Percentiles rank a stretch among this genome's conserved stretches.
phyloP scores from a whole-genome alignment of 35 echinoderm and acorn worm species.

The Heliocidaris tuberculata region DNA sequence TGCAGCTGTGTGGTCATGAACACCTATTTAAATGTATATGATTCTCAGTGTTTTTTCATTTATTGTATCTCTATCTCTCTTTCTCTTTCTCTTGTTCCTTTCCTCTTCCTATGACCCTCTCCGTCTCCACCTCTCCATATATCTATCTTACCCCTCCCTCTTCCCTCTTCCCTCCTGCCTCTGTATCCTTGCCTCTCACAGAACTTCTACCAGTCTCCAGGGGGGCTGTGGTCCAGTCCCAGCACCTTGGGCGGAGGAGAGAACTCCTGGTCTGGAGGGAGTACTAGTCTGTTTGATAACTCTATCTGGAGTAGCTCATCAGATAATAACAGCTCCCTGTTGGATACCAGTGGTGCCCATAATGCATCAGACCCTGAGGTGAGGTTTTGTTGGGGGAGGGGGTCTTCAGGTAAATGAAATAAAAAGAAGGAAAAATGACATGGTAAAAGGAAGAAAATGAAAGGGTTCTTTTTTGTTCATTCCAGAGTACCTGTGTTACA shows the following conservation, averaged over 20 bases:
- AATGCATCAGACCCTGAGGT: neutral
- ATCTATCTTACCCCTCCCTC: neutral
- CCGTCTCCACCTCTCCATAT: neutral
- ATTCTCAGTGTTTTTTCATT: neutral
- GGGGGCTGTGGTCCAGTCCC: neutral
- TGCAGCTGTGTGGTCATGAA: neutral
- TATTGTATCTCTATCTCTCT: neutral
- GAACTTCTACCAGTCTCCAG: conserved; percentile 1
- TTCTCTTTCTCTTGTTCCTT: neutral
- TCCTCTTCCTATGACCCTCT: neutral
- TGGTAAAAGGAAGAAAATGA: no score
- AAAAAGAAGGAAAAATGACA: no score
- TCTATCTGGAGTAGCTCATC: conserved; percentile 49
- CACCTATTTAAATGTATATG: neutral
- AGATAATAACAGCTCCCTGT: conserved; percentile 28
- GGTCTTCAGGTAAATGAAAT: no score
- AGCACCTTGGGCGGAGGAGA: neutral
- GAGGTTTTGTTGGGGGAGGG: neutral
- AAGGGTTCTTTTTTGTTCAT: no score
- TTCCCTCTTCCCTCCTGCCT: neutral
- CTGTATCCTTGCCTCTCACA: neutral
- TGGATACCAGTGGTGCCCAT: conserved; percentile 13
- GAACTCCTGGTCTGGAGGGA: neutral
- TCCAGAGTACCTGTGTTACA: no score
- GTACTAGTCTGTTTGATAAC: conserved; percentile 24